Evolutionary conservation across 2,113 vertebrate species (phyloP).

Genomic region (Mesitornis unicolor): DNA sequence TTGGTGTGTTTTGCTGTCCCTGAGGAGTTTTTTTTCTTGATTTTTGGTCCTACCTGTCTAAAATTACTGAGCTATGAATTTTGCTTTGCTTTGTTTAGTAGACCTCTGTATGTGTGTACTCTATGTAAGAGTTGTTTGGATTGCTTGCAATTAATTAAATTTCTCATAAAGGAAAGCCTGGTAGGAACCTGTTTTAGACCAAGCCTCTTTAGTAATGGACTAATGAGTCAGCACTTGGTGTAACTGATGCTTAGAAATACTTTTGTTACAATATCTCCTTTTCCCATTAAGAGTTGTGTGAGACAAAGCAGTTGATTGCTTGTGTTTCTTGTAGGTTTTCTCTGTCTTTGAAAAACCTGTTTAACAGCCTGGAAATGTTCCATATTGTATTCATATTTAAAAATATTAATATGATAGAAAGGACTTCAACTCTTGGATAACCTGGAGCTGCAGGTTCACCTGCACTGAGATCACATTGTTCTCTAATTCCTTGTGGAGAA

Average conservation of each 20-base stretch:
- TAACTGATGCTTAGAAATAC: not conserved
- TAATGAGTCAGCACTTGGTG: not conserved
- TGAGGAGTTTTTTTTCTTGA: not conserved
- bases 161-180: not conserved
- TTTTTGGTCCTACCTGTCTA: not conserved
- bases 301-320: not conserved
- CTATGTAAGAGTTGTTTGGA: accelerated
- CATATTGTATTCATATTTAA: not conserved
- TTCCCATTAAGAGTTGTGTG: not conserved
- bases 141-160: not conserved
- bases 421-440: not conserved
- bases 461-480: not conserved
- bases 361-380: not conserved
- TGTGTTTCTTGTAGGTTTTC: not conserved
- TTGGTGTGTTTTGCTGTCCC: not conserved
- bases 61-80: not conserved
- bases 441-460: not conserved
- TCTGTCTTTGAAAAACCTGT: not conserved
- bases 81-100: not conserved
- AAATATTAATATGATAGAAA: not conserved
- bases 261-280: not conserved
- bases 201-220: not conserved
- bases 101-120: not conserved
- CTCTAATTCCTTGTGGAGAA: not conserved
- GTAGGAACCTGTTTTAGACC: not conserved